These are phyloP conservation scores for Micropoecilia bifurca DNA, from an alignment of 2,797 vertebrate species.

Conservation along the genomic window DNA sequence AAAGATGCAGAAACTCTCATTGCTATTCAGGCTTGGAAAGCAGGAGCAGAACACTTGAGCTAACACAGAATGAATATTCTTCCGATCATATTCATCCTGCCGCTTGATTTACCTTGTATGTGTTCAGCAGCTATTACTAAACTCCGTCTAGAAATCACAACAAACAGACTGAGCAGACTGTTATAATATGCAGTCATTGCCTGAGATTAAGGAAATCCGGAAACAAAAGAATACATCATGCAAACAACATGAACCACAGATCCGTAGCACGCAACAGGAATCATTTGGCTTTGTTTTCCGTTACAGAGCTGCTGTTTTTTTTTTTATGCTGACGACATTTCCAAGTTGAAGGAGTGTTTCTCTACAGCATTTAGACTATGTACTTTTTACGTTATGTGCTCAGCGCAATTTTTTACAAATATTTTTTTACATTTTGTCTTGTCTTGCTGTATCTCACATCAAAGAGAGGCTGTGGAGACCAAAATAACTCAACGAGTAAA, in stretches of 20 bases:
- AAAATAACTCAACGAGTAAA: slow-evolving; percentile 11
- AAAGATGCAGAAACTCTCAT: slow-evolving; percentile 27
- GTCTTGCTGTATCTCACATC: not conserved
- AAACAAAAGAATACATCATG: not conserved
- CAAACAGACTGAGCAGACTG: slow-evolving; percentile 1
- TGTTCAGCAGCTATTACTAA: slow-evolving; percentile 9
- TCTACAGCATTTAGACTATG: not conserved
- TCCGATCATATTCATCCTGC: slow-evolving; percentile 18
- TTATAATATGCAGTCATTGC: slow-evolving; percentile 7
- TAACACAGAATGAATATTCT: slow-evolving; percentile 17
- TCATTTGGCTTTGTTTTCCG: not conserved
- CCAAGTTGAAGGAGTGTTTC: not conserved
- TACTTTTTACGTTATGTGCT: not conserved
- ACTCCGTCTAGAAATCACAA: slow-evolving; percentile 13
- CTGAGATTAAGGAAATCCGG: not conserved
- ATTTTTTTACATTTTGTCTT: not conserved
- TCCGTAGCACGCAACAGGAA: not conserved
- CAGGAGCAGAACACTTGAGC: slow-evolving; percentile 29
- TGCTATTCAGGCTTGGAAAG: slow-evolving; percentile 28
- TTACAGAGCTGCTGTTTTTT: not conserved
- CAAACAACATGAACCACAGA: not conserved
- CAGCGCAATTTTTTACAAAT: not conserved
- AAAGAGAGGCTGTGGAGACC: not conserved
- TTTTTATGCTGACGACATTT: not conserved
- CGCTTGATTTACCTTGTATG: slow-evolving; percentile 12